Evolutionary conservation across 2,888 invertebrate species (phyloP).

Genomic region (Noctua janthe): DNA sequence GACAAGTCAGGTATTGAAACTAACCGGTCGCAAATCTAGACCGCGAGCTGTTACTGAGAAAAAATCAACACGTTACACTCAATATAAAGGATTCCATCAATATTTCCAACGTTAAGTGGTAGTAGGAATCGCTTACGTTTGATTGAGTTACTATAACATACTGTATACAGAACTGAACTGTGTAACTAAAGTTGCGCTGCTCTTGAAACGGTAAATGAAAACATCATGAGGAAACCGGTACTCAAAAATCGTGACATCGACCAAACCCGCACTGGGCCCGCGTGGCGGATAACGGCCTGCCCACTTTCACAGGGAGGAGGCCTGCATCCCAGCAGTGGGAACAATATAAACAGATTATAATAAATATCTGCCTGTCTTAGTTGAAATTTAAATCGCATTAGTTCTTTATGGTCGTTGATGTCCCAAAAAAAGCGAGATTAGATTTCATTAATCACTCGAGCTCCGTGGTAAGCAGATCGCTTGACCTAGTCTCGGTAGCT

Average conservation of each 20-base stretch:
- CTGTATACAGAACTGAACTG: background rate
- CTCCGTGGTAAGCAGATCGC: constrained; percentile 35
- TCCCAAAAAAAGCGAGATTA: constrained; percentile 5
- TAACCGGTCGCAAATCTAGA: background rate
- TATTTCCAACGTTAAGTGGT: background rate
- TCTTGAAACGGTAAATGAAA: background rate
- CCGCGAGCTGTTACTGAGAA: background rate
- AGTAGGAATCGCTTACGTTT: background rate
- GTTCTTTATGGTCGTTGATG: background rate
- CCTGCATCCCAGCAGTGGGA: background rate
- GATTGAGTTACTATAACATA: background rate
- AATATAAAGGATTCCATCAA: background rate
- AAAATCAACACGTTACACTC: background rate
- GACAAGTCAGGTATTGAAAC: background rate
- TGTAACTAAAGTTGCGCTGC: background rate
- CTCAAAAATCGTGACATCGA: background rate
- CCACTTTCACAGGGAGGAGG: background rate
- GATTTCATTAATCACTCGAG: constrained; percentile 18
- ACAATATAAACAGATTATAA: background rate
- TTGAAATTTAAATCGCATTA: background rate
- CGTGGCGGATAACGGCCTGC: background rate
- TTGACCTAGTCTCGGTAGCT: constrained; percentile 45
- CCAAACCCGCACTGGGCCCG: background rate
- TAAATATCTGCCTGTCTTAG: background rate
- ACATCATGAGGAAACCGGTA: background rate